Evolutionary conservation across 2,113 vertebrate species (phyloP), one percentile per base, ranked within the genome.

Genomic region (Rallus limicola): DNA sequence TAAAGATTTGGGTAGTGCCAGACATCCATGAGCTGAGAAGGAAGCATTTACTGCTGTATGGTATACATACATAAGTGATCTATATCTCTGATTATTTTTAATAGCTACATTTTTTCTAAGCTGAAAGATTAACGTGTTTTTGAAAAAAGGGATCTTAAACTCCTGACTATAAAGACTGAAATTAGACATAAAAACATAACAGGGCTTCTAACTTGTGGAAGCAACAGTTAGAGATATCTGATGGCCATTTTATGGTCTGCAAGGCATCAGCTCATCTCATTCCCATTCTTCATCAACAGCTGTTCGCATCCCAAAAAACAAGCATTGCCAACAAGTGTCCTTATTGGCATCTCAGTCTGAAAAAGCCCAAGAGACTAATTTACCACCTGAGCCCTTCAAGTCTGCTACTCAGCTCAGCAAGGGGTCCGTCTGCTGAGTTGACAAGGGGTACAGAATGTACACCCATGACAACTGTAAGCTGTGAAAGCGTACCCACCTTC

Each of bases 1-100:
- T 64, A 44, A 86, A 36, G 34, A 33, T 46, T 3, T 56, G 34
- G 71, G 69, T 10, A 52, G 15, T 62, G 63, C n/a, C 53, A 33
- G 36, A 11, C 28, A 46, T 17, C 77, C 40, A 12, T 4, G 21
- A 11, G 46, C 18, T 16, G 67, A 48, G 44, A 81, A 75, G 40
- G 63, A 92, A 79, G 20, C n/a, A 28, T 44, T 86, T 84, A 55
- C 60, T 60, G 10, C 4, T 58, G 5, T 23, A 21, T 16, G 10
- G 42, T 10, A 65, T 1, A 25, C 11, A 14, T 0, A 6, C 2
- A 0, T 21, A 67, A 71, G 31, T 33, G 11, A 75, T 34, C 70
- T 19, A 34, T 31, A 75, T 8, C 53, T 53, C 44, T 40, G 34
- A 13, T 53, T 50, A 28, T 58, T 65, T 80, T 76, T 70, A 63